Evolutionary conservation across 1,140 invertebrate genomes (phyloP), one percentile per base, ranked within the genome.

Genomic region (Matsumurasca onukii): DNA sequence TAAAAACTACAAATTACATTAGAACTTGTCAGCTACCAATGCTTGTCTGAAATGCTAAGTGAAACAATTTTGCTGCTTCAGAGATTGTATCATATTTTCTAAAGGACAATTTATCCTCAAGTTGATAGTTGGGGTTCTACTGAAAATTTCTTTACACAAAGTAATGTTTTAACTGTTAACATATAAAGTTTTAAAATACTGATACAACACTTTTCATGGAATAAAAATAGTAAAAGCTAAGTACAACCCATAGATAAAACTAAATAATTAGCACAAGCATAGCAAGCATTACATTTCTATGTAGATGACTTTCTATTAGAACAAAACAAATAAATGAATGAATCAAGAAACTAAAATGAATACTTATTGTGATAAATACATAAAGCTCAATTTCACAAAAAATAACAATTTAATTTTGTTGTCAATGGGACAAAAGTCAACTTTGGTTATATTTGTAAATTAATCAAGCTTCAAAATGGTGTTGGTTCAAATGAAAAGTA

Each of bases 201-300:
- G 3, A n/a, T 20, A 51, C 24, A 51, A 20, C 49, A 51, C 49
- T 51, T 17, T 5, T 5, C 5, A 45, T 45, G n/a, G 9, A 12
- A 5, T 20, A 3, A 51, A 22, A 12, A 51, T 51, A 20, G 49
- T 20, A 29, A 5, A 59, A 25, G 25, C 55, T 59, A 59, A 27
- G 55, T 59, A 59, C 55, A 59, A 59, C 55, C 55, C 55, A 59
- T 59, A 5, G 9, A 27, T 59, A 59, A 27, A 59, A 59, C 55
- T 27, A 59, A 59, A 12, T 5, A 27, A 59, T 59, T 27, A 59
- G 13, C 25, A 12, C 12, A 22, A 3, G 55, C 30, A 3, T 5
- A 5, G 25, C 25, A 9, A 59, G 9, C 49, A 52, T 12, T 59
- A 13, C 13, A 27, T 12, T 12, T 13, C 25, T 59, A 59, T 27